A percentile compares a stretch with the other conserved stretches of the same genome.
These are phyloP conservation scores for Neomicropteryx cornuta DNA, from an alignment of 1,140 invertebrate species.

Conservation along the genomic window DNA sequence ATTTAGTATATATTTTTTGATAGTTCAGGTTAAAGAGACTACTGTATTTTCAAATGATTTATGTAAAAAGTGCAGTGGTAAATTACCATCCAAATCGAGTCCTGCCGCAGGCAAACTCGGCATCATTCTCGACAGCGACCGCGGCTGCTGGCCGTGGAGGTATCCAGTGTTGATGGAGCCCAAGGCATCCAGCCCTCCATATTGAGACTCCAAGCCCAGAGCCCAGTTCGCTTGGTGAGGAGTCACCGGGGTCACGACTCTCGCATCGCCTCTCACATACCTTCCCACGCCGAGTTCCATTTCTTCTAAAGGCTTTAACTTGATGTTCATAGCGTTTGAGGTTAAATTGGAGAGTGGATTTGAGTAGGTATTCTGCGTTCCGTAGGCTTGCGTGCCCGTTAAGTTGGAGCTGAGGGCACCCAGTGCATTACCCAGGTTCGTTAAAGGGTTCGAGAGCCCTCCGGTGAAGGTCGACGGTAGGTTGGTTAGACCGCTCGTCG, in stretches of 20 bases:
- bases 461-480: conserved; percentile 30
- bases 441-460: conserved; percentile 30
- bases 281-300: conserved; percentile 49
- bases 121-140: conserved; percentile 40
- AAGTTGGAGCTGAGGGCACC: conserved; percentile 35
- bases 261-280: conserved; percentile 38
- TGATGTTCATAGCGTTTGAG: conserved; percentile 45
- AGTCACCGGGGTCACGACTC: conserved; percentile 50
- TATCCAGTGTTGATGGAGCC: conserved; percentile 39
- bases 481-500: conserved; percentile 29
- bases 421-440: conserved; percentile 35
- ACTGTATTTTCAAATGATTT: too few relatives aligned
- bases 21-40: too few relatives aligned
- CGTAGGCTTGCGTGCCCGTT: conserved; percentile 31
- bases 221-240: conserved; percentile 40
- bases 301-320: conserved; percentile 56
- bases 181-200: conserved; percentile 43
- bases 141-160: conserved; percentile 40
- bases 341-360: conserved; percentile 41
- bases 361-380: conserved; percentile 45
- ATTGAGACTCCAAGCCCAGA: conserved; percentile 51
- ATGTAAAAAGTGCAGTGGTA: too few relatives aligned
- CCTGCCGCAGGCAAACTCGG: conserved; percentile 29
- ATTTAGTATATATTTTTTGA: too few relatives aligned
- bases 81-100: conserved; percentile 45